These are phyloP conservation scores for Tringa solitaria DNA, from an alignment of 2,113 vertebrate species.

Conservation along the genomic window DNA sequence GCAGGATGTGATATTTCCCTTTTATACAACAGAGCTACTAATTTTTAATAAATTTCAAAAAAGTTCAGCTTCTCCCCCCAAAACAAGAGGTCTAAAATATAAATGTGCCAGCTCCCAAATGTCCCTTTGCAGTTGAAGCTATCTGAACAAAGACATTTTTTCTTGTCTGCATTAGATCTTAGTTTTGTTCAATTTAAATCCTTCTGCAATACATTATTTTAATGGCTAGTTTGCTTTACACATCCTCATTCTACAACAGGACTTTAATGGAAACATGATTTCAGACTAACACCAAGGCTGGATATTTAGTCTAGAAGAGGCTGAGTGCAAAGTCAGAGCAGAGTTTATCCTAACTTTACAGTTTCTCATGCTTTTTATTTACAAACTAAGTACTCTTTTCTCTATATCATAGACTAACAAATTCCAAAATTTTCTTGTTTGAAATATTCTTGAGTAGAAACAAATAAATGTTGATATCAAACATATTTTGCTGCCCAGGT, in stretches of 20 bases:
- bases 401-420: background rate
- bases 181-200: background rate
- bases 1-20: background rate
- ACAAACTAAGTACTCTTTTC: background rate
- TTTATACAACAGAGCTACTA: background rate
- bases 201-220: background rate
- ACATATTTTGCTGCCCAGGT: background rate
- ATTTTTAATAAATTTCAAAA: background rate
- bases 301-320: background rate
- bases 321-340: background rate
- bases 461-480: accelerated
- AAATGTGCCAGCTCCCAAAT: background rate
- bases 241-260: background rate
- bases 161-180: background rate
- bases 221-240: background rate
- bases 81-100: background rate
- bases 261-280: background rate
- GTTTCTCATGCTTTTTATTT: background rate
- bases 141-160: background rate
- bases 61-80: background rate
- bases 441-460: background rate
- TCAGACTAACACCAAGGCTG: background rate
- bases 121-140: background rate
- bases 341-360: background rate
- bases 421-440: background rate